Percentiles rank a stretch among this genome's conserved stretches.
Conservation (phyloP, 2,888 invertebrate species). For the Ectropis crepuscularia region DNA sequence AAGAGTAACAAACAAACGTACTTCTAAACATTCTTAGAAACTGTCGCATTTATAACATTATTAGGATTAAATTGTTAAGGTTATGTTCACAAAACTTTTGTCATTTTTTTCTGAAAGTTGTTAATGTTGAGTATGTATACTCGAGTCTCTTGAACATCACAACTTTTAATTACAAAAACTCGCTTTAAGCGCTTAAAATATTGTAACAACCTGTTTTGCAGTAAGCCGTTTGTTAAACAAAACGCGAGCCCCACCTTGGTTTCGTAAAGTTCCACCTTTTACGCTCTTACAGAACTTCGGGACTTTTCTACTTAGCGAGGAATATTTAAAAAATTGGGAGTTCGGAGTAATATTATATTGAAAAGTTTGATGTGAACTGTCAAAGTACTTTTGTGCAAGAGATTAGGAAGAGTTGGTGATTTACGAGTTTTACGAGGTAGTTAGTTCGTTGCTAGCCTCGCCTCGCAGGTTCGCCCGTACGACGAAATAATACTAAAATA, state of each 20-base stretch:
- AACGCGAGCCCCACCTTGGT: conserved; percentile 6
- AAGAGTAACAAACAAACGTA: no score
- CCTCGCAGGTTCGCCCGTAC: no score
- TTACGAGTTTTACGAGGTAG: not conserved
- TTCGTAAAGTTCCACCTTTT: conserved; percentile 11
- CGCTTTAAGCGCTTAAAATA: conserved; percentile 8
- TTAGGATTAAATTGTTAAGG: no score
- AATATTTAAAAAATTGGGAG: conserved; percentile 11
- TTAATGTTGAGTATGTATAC: no score
- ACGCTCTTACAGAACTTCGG: conserved; percentile 13
- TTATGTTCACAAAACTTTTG: no score
- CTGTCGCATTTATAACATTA: no score
- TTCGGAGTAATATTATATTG: conserved; percentile 11
- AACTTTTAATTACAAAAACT: conserved; percentile 18
- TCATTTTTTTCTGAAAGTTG: no score
- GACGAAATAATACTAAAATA: no score
- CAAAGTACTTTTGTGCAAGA: conserved; percentile 14
- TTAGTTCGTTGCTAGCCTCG: no score
- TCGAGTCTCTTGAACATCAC: not conserved
- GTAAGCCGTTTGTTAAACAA: conserved; percentile 11
- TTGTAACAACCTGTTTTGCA: conserved; percentile 7
- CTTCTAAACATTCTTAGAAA: no score
- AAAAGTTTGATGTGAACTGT: conserved; percentile 12
- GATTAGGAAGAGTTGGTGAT: conserved; percentile 6
- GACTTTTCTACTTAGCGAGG: conserved; percentile 13